Conservation (phyloP, 2,113 vertebrate species). For the Origma solitaria region DNA sequence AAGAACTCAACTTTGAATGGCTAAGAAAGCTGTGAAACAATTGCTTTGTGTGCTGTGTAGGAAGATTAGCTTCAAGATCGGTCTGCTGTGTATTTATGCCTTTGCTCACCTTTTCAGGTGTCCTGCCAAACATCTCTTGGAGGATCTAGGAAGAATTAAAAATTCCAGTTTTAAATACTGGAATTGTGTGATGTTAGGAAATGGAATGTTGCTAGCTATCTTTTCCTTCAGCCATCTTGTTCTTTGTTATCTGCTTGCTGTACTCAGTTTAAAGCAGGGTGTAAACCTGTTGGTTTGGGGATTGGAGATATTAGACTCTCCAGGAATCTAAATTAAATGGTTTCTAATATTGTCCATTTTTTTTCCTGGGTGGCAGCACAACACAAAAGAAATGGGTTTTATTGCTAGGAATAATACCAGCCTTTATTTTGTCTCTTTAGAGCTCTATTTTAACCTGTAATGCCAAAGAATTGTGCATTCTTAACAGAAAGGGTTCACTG, state of each 20-base stretch:
- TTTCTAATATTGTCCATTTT: not conserved
- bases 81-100: not conserved
- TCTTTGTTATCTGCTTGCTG: not conserved
- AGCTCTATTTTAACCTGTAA: not conserved
- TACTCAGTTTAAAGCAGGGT: not conserved
- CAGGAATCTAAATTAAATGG: not conserved
- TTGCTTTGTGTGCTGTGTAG: not conserved
- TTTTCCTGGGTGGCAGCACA: not conserved
- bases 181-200: not conserved
- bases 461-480: not conserved
- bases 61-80: not conserved
- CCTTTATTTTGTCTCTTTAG: not conserved
- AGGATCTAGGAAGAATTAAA: not conserved
- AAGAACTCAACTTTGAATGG: not conserved
- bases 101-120: not conserved
- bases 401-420: not conserved
- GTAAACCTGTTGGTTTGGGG: not conserved
- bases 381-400: not conserved
- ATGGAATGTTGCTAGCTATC: rapidly evolving
- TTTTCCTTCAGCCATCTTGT: not conserved
- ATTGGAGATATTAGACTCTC: not conserved
- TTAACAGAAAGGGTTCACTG: not conserved
- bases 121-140: not conserved
- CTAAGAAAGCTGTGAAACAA: not conserved
- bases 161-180: not conserved